A percentile compares a stretch with the other conserved stretches of the same genome.
phyloP scores from a whole-genome alignment of 2,797 vertebrate species.

The Acanthurus tractus region DNA sequence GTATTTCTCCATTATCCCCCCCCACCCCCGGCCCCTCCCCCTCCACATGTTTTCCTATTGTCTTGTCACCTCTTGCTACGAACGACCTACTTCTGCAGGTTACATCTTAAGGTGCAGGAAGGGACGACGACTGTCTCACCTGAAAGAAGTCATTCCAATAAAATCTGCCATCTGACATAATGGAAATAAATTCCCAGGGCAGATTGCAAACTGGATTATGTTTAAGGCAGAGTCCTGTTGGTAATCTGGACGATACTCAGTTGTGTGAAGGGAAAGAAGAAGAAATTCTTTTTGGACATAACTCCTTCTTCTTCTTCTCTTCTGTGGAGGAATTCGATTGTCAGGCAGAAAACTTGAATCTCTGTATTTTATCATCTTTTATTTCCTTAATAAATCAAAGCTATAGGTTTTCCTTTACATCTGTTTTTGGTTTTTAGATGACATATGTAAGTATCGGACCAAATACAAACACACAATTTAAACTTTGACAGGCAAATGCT shows the following conservation, averaged over 20 bases:
- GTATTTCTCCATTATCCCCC: neutral
- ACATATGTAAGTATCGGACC: too few species aligned
- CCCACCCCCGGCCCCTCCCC: neutral
- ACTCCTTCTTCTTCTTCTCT: neutral
- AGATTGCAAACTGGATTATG: slow-evolving; percentile 1
- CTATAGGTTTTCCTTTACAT: too few species aligned
- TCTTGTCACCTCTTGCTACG: slow-evolving; percentile 6
- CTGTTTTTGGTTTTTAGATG: too few species aligned
- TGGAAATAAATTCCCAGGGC: neutral
- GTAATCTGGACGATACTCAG: too few species aligned
- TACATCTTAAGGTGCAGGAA: neutral
- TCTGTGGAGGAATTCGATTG: neutral
- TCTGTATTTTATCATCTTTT: too few species aligned
- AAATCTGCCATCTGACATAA: slow-evolving; percentile 15
- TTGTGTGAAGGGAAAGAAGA: too few species aligned
- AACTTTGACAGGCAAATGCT: too few species aligned
- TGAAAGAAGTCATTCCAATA: slow-evolving; percentile 24
- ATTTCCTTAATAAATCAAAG: too few species aligned
- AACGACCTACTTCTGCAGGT: slow-evolving; percentile 17
- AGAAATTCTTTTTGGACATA: neutral
- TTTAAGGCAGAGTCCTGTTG: slow-evolving; percentile 10
- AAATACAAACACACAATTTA: too few species aligned
- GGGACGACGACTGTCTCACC: slow-evolving; percentile 5
- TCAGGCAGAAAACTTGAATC: too few species aligned
- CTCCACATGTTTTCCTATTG: slow-evolving; percentile 6